Base-by-base conservation (phyloP, 2,797 vertebrate species). In the Periparus ater region DNA sequence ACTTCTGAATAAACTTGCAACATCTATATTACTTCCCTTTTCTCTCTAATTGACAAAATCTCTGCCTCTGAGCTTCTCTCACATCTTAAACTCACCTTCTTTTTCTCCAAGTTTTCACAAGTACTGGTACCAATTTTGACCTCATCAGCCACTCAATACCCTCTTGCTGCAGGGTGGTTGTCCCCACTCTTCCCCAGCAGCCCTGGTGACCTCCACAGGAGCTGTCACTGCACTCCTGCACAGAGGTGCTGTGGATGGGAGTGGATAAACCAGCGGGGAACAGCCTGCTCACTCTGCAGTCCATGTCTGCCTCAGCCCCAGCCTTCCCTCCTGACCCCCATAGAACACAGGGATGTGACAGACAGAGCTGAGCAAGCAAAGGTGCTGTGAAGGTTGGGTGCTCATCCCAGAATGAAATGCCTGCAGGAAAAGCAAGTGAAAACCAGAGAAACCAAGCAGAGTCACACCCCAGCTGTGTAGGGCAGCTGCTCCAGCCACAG, bases 331-430 rank as follows among this genome's bases (percentile, higher is more conserved):
- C 38, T 23, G 57, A 38, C 4, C 48, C 36, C 27, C 8, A 3
- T 0, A 1, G 9, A 66, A 13, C 18, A 6, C 0, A 40, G 38
- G 38, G 3, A 10, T 0, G 1, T 0, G 29, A 62, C 0, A 3
- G 58, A 65, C 0, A 2, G 36, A 91, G 66, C 58, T 30, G 32
- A 54, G 32, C 16, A 22, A 74, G 38, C 57, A 73, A 44, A 57
- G 74, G 10, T 45, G 58, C 38, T 29, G 1, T 0, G 5, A 26
- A 42, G 19, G 17, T 26, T 27, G 30, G 44, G 60, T 36, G 38
- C 51, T 57, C 51, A 15, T 20, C 36, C 27, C 44, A 66, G 42
- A 66, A 38, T 0, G 2, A 62, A 61, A 74, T 44, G 38, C 47
- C 51, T 0, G 0, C 34, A 70, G 42, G 9, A 70, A 76, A 76